Evolutionary conservation across 2,888 invertebrate species (phyloP), one percentile per base, ranked within the genome.

Genomic region (Brachylomia viminalis): DNA sequence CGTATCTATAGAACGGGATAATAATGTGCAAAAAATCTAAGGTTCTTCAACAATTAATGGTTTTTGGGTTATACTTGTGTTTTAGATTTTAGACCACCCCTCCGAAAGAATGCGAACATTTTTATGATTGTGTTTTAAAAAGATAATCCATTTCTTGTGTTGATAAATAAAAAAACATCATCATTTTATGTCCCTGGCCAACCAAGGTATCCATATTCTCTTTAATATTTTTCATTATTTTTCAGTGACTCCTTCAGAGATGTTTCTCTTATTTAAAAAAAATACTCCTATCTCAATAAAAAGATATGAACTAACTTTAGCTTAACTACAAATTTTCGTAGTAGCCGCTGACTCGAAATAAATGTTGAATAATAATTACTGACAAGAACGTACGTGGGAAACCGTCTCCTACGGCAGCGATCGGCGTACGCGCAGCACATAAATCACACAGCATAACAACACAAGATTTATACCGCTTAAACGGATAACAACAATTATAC

Each of bases 1-100:
- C 88, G 87, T 93, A 91, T 92, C 93, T 93, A 92, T 90, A 71
- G 90, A 92, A 91, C 91, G 90, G 92, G 88, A 93, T 90, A 89
- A 91, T 87, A 88, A 90, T 91, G 92, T 94, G 95, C 95, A 96
- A 96, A 96, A 96, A 95, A 94, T 88, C 90, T 91, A 92, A 90
- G 86, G 89, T 88, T 88, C 90, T 86, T 86, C 81, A 86, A 88
- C 88, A 93, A 91, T 93, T 93, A 93, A 94, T 93, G 92, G 93
- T 92, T 91, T 91, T 89, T 86, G 74, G 81, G 74, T 87, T 86
- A 59, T 52, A 83, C 61, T 89, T 89, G 88, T 90, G 83, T 90
- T 91, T 90, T 87, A 86, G 80, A 87, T 85, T 85, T 82, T 80
- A 81, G 95, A 95, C 95, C 95, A 95, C 95, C 95, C 93, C 87